Conservation (phyloP, 2,797 vertebrate genomes). For the Hippoglossus hippoglossus region DNA sequence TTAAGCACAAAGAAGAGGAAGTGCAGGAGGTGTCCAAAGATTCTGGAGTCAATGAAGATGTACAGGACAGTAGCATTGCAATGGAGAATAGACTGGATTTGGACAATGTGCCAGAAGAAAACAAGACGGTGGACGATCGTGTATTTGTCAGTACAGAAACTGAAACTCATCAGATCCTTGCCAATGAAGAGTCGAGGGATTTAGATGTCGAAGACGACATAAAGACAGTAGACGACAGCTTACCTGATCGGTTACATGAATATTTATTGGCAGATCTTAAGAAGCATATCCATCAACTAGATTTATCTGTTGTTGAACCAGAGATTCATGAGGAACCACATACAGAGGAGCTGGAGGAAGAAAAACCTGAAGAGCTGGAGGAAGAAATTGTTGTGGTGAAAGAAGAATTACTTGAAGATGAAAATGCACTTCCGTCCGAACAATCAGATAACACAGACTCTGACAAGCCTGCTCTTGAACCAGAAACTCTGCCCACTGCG, state of each 20-base stretch:
- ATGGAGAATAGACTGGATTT: conserved; percentile 13
- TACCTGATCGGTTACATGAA: conserved; percentile 18
- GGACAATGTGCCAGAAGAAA: conserved; percentile 24
- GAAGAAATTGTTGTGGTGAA: conserved; percentile 33
- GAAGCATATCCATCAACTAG: conserved; percentile 26
- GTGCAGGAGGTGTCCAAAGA: conserved; percentile 8
- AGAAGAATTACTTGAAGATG: conserved; percentile 91
- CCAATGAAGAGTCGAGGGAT: conserved; percentile 10
- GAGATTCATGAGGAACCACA: conserved; percentile 23
- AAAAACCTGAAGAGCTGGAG: conserved; percentile 43
- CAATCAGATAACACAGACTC: conserved; percentile 26
- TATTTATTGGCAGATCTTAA: conserved; percentile 26
- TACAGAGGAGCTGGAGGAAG: conserved; percentile 43
- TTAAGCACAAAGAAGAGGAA: conserved; percentile 21
- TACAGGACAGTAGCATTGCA: conserved; percentile 12
- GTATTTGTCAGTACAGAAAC: neutral
- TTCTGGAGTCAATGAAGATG: conserved; percentile 9
- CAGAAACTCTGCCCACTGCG: neutral
- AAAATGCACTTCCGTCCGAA: conserved; percentile 86
- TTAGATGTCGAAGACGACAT: conserved; percentile 24
- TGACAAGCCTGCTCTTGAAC: conserved; percentile 22
- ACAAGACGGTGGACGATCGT: conserved; percentile 12
- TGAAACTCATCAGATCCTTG: conserved; percentile 3
- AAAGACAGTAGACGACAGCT: neutral
- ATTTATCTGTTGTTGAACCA: conserved; percentile 27